A percentile compares a stretch with the other conserved stretches of the same genome.
These are phyloP conservation scores for Prietella phreatophila DNA, from an alignment of 2,113 vertebrate species.

Conservation along the genomic window DNA sequence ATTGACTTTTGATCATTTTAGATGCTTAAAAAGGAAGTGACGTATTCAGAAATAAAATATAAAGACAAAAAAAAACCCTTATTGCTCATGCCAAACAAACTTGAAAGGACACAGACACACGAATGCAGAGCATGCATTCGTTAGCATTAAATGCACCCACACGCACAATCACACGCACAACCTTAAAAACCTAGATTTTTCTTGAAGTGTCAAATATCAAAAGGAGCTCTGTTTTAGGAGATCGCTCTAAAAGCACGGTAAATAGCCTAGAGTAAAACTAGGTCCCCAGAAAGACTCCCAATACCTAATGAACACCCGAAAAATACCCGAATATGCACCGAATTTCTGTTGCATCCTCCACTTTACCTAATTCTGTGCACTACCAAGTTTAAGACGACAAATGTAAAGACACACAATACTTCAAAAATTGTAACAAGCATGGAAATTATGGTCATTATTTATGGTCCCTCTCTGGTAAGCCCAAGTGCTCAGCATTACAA, in stretches of 20 bases:
- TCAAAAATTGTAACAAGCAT: conserved; percentile 48
- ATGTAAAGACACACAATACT: conserved; percentile 60
- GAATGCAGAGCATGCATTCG: conserved; percentile 59
- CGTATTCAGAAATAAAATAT: conserved; percentile 36
- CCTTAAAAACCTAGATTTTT: conserved; percentile 41
- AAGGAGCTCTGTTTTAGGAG: conserved; percentile 41
- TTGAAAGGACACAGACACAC: conserved; percentile 46
- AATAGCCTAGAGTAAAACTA: conserved; percentile 24
- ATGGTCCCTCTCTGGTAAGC: conserved; percentile 68
- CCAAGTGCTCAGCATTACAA: conserved; percentile 62
- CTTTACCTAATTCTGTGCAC: background rate
- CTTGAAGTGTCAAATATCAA: conserved; percentile 48
- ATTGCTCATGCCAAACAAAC: conserved; percentile 62
- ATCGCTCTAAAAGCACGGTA: conserved; percentile 44
- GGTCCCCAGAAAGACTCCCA: conserved; percentile 19
- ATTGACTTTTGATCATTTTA: background rate
- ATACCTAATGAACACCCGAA: conserved; percentile 8
- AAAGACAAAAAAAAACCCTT: conserved; percentile 48
- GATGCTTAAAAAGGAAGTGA: background rate
- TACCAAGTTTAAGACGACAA: conserved; percentile 48
- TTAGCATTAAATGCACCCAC: conserved; percentile 36
- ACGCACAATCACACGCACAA: background rate
- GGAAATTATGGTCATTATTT: conserved; percentile 18
- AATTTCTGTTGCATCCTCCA: conserved; percentile 22
- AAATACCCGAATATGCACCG: conserved; percentile 12